Percentiles rank a stretch among this genome's conserved stretches.
Conservation (phyloP, 2,113 vertebrate species). For the Lasiurus cinereus region DNA sequence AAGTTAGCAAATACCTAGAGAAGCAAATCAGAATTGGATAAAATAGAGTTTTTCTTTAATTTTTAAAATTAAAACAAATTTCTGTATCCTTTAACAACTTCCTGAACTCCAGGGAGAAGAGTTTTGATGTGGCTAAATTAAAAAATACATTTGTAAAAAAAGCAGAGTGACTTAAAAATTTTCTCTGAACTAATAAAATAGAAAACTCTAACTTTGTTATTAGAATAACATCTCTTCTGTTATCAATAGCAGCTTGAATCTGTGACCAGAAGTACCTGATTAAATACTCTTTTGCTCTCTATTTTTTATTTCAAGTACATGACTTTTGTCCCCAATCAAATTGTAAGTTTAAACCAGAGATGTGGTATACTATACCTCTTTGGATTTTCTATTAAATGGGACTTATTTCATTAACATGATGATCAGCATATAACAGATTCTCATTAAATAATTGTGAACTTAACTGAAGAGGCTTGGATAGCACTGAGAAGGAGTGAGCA, state of each 20-base stretch:
- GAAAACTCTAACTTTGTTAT: background rate
- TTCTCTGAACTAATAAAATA: constrained; percentile 10
- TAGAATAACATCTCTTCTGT: background rate
- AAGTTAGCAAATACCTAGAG: background rate
- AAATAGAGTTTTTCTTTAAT: background rate
- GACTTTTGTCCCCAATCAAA: background rate
- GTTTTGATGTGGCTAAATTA: background rate
- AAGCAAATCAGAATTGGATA: background rate
- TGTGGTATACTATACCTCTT: background rate
- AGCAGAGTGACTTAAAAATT: background rate
- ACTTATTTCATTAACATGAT: background rate
- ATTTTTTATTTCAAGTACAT: constrained; percentile 51
- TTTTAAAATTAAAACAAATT: constrained; percentile 15
- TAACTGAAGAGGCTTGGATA: background rate
- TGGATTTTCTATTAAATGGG: background rate
- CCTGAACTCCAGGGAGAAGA: background rate
- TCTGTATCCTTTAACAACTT: background rate
- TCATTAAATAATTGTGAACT: constrained; percentile 47
- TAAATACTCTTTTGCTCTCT: constrained; percentile 8
- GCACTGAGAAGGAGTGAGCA: background rate
- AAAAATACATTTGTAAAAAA: background rate
- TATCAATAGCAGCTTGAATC: background rate
- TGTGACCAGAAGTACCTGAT: background rate
- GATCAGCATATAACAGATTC: background rate
- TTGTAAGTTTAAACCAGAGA: background rate